Conservation (phyloP, 1,140 invertebrate genomes). For the Lutraria rhynchaena region DNA sequence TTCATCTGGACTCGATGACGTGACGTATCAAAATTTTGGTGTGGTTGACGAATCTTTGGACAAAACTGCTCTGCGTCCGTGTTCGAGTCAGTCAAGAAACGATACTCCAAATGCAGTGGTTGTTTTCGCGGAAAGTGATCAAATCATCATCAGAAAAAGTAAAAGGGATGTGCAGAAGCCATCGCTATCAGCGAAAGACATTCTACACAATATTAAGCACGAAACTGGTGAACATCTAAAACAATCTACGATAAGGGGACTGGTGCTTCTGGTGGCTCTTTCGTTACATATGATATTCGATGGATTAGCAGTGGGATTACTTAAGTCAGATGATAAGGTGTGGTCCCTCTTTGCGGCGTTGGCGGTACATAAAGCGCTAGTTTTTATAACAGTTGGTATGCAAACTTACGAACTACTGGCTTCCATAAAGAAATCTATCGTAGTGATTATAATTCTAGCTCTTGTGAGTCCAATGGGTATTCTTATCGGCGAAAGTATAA, state of each 20-base stretch:
- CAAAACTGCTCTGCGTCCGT: background rate
- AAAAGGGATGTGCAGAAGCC: background rate
- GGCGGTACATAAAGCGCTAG: conserved; percentile 88
- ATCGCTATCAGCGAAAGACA: background rate
- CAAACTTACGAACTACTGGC: conserved; percentile 85
- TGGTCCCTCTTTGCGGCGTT: conserved; percentile 86
- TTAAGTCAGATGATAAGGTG: conserved; percentile 84
- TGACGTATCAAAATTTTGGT: conserved; percentile 41
- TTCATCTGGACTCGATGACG: conserved; percentile 16
- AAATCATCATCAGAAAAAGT: background rate
- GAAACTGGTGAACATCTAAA: background rate
- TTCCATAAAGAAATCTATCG: conserved; percentile 81
- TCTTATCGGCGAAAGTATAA: conserved; percentile 84
- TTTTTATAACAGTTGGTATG: conserved; percentile 90
- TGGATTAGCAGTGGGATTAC: conserved; percentile 72
- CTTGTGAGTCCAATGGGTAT: conserved; percentile 86
- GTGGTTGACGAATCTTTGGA: conserved; percentile 24
- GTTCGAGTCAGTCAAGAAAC: background rate
- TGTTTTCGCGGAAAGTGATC: conserved; percentile 20
- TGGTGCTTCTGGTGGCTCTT: conserved; percentile 72
- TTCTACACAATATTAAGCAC: background rate
- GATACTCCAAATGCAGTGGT: background rate
- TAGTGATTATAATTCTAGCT: conserved; percentile 83
- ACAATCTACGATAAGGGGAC: conserved; percentile 66
- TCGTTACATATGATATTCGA: conserved; percentile 77